Base-by-base conservation (phyloP, 2,797 vertebrate species). In the Ciconia nigra region DNA sequence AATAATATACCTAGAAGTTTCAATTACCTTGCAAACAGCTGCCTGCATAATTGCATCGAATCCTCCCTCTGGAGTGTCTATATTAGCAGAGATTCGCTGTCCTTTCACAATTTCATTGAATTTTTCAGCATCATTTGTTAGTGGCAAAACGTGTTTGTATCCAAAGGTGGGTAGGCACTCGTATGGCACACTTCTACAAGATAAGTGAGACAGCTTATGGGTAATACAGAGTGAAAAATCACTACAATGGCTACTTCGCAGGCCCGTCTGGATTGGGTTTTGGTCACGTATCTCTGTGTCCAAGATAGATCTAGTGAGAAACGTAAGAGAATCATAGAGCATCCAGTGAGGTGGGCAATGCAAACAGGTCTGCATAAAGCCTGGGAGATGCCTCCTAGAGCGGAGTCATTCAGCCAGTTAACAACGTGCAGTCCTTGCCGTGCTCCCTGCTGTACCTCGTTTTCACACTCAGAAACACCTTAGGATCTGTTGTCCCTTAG, bases 21-120 rank as follows among this genome's bases (percentile, higher is more conserved):
- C 28, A 62, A 51, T 96, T 98, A 99, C 99, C 99, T 99, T 99
- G 95, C 99, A 99, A 87, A 99, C 99, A 31, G 99, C 98, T 52
- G 99, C 99, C 98, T 99, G 99, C 99, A 99, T 99, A 93, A 99
- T 98, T 54, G 99, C 99, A 88, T 99, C 99, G 26, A 99, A 99
- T 94, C 99, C 99, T 42, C 99, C 98, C 94, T 99, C 99, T 3
- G 99, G 99, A 47, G 98, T 73, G 46, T 99, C 99, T 39, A 99
- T 98, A 88, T 99, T 99, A 63, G 98, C 99, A 26, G 99, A 99
- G 55, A 99, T 99, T 31, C 79, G 96, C 91, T 99, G 99, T 83
- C 89, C 93, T 52, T 98, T 98, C 90, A 99, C 98, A 31, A 99
- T 99, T 96, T 99, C 97, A 77, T 99, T 99, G 97, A 99, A 99